Evolutionary conservation across 2,797 vertebrate genomes (phyloP), one percentile per base, ranked within the genome.

Genomic region (Sciurus vulgaris): DNA sequence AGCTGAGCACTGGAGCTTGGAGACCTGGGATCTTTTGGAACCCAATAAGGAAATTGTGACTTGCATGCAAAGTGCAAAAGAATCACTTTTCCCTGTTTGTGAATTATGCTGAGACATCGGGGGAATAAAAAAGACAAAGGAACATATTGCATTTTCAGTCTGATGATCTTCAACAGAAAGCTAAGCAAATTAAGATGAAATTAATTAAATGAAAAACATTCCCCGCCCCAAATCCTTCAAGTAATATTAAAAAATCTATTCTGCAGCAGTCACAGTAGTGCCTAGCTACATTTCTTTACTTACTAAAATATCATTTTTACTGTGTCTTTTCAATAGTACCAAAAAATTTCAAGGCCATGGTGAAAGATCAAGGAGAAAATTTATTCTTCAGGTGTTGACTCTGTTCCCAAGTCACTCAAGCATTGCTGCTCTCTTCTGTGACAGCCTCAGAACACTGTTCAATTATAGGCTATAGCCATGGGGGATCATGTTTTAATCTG

Each of bases 1-100:
- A 98, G 98, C 96, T 98, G 98, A 98, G 96, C 72, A 89, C 90
- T 51, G 96, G 92, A 7, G 72, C 92, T 98, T 97, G 91, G 97
- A 98, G 97, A 98, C 96, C 81, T 94, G 0, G 79, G 77, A 81
- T 97, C 97, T 96, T 97, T 97, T 93, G 93, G 94, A 98, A 98
- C 54, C 95, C 94, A 96, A 91, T 83, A 97, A 97, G 83, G 96
- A 98, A 97, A 95, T 38, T 97, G 98, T 98, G 97, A 97, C 96
- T 98, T 7, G 85, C 96, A 97, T 97, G 86, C 92, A 95, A 98
- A 98, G 78, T 96, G 87, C 3, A 96, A 65, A 97, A 96, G 93
- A 94, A 59, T 0, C 56, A 26, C 89, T 97, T 96, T 96, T 96
- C 41, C 70, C 10, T 91, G 13, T n/a, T 97, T 97, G 83, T 95